These are phyloP conservation scores for Arvicanthis niloticus DNA, from an alignment of 2,113 vertebrate genomes.

Conservation along the genomic window DNA sequence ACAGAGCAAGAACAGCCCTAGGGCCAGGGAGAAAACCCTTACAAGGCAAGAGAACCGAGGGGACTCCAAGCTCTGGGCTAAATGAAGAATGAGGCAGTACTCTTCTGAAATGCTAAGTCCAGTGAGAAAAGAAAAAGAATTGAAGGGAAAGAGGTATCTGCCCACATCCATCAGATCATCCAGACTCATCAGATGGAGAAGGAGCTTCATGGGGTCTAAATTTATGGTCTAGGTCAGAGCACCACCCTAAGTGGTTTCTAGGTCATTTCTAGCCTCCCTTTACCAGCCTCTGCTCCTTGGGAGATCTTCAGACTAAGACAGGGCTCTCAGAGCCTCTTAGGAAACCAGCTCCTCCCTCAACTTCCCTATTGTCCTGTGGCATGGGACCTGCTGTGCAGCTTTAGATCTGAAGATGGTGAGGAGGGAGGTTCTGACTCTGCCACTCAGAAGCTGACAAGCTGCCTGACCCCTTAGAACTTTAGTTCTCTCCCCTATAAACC, in stretches of 20 bases:
- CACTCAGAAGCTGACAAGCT: background rate
- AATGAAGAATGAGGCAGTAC: background rate
- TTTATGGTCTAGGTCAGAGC: background rate
- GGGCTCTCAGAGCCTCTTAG: background rate
- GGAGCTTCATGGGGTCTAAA: background rate
- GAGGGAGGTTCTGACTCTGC: background rate
- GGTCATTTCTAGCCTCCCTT: background rate
- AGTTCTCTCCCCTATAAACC: background rate
- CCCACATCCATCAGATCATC: background rate
- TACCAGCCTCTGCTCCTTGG: background rate
- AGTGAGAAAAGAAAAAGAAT: background rate
- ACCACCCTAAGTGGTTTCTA: too few relatives aligned
- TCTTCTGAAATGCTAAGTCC: background rate
- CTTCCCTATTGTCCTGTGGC: background rate
- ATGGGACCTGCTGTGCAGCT: background rate
- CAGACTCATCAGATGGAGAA: background rate
- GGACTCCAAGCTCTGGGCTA: background rate
- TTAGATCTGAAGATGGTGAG: background rate
- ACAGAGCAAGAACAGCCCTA: background rate
- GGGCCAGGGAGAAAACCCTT: slow-evolving; percentile 53
- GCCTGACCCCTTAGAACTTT: background rate
- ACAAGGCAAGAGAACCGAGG: slow-evolving; percentile 56
- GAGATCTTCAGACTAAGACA: background rate
- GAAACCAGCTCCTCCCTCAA: background rate
- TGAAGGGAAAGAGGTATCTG: background rate